Conservation (phyloP, 2,888 invertebrate species). For the Sphecodes monilicornis region DNA sequence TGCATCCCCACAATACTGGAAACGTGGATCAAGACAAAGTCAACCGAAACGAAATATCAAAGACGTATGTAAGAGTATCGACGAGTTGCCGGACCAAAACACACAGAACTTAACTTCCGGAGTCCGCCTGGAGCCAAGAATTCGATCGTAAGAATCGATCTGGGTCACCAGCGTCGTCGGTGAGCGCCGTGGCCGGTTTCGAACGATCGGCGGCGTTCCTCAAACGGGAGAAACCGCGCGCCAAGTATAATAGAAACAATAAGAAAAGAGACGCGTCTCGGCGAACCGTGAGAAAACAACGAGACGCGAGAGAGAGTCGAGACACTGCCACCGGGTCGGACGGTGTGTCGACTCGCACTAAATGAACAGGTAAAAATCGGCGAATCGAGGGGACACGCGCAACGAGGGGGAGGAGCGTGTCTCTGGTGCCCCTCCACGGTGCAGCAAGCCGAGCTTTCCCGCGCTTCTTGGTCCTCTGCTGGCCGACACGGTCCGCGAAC, state of each 20-base stretch:
- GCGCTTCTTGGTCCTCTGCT: slow-evolving; percentile 13
- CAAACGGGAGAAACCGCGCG: background rate
- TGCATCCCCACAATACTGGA: no score
- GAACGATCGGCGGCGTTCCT: background rate
- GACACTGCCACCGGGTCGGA: slow-evolving; percentile 59
- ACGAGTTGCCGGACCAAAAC: background rate
- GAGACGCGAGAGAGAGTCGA: background rate
- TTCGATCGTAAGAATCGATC: slow-evolving; percentile 10
- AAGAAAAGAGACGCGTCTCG: background rate
- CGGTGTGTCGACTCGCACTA: slow-evolving; percentile 75
- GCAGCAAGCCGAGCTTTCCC: background rate
- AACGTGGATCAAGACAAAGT: no score
- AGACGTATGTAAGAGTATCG: background rate
- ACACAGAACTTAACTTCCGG: background rate
- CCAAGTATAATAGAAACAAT: background rate
- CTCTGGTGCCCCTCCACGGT: slow-evolving; percentile 46
- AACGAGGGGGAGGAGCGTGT: slow-evolving; percentile 45
- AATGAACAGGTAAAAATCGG: slow-evolving; percentile 80
- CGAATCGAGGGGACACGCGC: slow-evolving; percentile 32
- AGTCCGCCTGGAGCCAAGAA: background rate
- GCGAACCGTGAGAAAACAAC: background rate
- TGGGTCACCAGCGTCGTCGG: background rate
- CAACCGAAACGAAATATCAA: no score
- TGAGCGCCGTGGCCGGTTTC: background rate
- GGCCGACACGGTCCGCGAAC: background rate